Conservation (phyloP, 2,113 vertebrate genomes). For the Tachycineta bicolor region DNA sequence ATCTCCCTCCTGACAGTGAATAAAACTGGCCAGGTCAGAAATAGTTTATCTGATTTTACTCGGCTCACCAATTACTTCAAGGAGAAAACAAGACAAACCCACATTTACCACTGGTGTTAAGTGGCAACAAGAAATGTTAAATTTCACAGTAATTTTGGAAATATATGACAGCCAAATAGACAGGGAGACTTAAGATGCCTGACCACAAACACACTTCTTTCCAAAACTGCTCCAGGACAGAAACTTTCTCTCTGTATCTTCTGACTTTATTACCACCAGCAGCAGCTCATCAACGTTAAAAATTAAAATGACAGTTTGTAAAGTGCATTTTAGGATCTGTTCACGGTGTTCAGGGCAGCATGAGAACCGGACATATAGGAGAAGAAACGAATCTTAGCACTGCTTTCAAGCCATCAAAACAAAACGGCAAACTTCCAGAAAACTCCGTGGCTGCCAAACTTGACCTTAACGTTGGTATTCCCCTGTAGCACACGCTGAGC, state of each 20-base stretch:
- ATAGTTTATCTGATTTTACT: neutral
- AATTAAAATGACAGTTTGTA: neutral
- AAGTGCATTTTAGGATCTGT: neutral
- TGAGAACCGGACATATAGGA: fast-evolving
- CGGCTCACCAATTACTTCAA: neutral
- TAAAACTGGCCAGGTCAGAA: neutral
- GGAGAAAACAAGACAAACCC: neutral
- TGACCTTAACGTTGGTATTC: fast-evolving
- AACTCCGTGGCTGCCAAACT: neutral
- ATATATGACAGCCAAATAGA: neutral
- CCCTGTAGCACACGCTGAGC: neutral
- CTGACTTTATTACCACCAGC: neutral
- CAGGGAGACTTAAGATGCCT: neutral
- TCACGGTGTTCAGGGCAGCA: neutral
- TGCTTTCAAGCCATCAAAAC: neutral
- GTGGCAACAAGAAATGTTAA: neutral
- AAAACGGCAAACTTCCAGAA: neutral
- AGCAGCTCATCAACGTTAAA: neutral
- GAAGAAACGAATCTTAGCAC: neutral
- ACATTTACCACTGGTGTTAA: neutral
- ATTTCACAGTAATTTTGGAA: neutral
- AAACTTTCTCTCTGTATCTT: neutral
- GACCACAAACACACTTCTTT: neutral
- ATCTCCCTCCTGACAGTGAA: neutral
- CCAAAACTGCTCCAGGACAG: neutral